Percentiles rank a stretch among this genome's conserved stretches.
Evolutionary conservation across 2,888 invertebrate species (phyloP).

Genomic region (Nebria salina): DNA sequence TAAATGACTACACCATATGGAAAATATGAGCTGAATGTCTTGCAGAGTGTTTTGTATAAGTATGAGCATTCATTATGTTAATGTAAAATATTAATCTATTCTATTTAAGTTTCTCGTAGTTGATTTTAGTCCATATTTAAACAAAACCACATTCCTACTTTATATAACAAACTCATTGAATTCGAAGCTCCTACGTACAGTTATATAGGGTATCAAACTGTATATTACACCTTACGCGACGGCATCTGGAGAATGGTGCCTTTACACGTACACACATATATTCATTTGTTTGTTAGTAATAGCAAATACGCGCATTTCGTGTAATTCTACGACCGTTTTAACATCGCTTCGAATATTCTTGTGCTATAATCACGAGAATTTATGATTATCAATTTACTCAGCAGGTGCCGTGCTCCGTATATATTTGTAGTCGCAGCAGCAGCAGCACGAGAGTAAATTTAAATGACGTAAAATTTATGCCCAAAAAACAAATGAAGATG

Average conservation of each 20-base stretch:
- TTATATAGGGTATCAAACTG: conserved; percentile 43
- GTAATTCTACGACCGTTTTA: conserved; percentile 16
- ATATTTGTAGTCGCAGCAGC: not conserved
- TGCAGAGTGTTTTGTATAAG: too few relatives aligned
- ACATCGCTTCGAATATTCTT: not conserved
- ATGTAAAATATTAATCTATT: too few relatives aligned
- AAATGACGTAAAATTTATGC: not conserved
- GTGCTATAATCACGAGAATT: not conserved
- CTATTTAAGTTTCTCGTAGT: too few relatives aligned
- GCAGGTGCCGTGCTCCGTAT: not conserved
- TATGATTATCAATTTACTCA: conserved; percentile 1
- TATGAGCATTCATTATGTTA: too few relatives aligned
- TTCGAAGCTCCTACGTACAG: conserved; percentile 30
- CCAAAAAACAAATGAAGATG: not conserved
- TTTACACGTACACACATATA: not conserved
- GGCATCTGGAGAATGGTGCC: conserved; percentile 33
- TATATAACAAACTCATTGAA: too few relatives aligned
- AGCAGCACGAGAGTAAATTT: not conserved
- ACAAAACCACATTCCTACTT: too few relatives aligned
- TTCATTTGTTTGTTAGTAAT: conserved; percentile 7
- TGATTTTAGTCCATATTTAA: too few relatives aligned
- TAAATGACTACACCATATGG: not conserved
- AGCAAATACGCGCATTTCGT: conserved; percentile 18
- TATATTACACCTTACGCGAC: conserved; percentile 29
- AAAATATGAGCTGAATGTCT: not conserved